Base-by-base conservation (phyloP, 2,888 invertebrate genomes). In the Drosophila kanekoi region DNA sequence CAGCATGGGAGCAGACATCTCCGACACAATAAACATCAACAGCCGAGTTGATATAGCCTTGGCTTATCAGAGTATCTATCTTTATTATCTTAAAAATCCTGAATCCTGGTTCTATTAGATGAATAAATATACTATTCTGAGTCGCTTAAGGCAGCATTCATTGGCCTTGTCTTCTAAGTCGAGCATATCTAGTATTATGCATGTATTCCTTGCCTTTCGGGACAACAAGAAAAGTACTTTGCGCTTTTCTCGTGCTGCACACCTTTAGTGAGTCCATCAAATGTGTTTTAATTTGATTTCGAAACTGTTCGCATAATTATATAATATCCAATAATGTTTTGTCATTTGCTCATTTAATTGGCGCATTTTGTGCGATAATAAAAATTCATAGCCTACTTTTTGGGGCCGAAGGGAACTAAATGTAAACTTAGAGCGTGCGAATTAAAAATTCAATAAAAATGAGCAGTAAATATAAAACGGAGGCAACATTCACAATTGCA, bases 371-470 rank as follows among this genome's bases (percentile, higher is more conserved):
- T 52, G 67, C 14, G 54, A 43, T 32, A 13, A 72, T 76, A 70
- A 70, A 79, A 80, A 79, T 81, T 48, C 59, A 79, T 80, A 68
- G 76, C 76, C 70, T 78, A 72, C 79, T 67, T 70, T 75, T 78
- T 28, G 53, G 78, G 23, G 51, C 28, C 5, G 5, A 11, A 10
- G 20, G 8, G 13, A 62, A 52, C 16, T 45, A 45, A 32, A 54
- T 43, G 32, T 33, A 33, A 43, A 54, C 33, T 33, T 20, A 5
- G 20, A 38, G 23, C n/a, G 35, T 41, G 49, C 37, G 63, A 70
- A 80, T 81, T 78, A 81, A 81, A 81, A 80, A 81, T 80, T 81
- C 79, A 80, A 80, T 81, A 79, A 79, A 79, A 79, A 67, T 70
- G 61, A 58, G 61, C 69, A 78, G 57, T 79, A 77, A 72, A 78